phyloP scores from a whole-genome alignment of 2,113 vertebrate genomes.

The Hyperoodon ampullatus region DNA sequence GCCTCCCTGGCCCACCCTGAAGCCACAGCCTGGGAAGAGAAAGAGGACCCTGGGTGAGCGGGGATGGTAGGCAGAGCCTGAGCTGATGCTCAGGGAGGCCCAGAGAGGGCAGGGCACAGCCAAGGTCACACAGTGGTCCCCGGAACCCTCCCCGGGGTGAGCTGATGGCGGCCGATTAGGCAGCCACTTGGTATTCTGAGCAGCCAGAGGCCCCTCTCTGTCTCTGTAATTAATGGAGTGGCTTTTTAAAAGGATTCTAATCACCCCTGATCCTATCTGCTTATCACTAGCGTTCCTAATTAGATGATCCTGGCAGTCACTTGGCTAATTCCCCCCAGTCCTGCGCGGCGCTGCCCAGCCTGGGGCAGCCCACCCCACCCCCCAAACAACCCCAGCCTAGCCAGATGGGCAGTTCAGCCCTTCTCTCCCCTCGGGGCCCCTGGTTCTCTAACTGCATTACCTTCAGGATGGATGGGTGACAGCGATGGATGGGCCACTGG shows the following conservation, averaged over 20 bases:
- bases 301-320: conserved; percentile 90
- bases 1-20: conserved; percentile 1
- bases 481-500: conserved; percentile 21
- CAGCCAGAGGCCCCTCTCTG: conserved; percentile 88
- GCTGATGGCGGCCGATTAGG: conserved; percentile 87
- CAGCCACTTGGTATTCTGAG: conserved; percentile 88
- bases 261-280: conserved; percentile 91
- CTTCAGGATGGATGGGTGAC: conserved; percentile 68
- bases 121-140: conserved; percentile 88
- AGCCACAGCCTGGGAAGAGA: conserved; percentile 81
- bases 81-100: background rate
- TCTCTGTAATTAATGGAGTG: conserved; percentile 92
- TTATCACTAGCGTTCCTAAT: conserved; percentile 91
- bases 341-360: background rate
- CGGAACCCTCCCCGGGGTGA: conserved; percentile 84
- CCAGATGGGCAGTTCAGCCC: conserved; percentile 71
- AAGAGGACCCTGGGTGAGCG: conserved; percentile 36
- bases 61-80: background rate
- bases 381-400: fast-evolving
- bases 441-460: conserved; percentile 76
- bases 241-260: conserved; percentile 93
- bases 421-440: conserved; percentile 38
- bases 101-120: conserved; percentile 81
- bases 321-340: conserved; percentile 86
- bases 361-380: conserved; percentile 5